Evolutionary conservation across 2,888 invertebrate species (phyloP).

Genomic region (Pseudanteris insignis): DNA sequence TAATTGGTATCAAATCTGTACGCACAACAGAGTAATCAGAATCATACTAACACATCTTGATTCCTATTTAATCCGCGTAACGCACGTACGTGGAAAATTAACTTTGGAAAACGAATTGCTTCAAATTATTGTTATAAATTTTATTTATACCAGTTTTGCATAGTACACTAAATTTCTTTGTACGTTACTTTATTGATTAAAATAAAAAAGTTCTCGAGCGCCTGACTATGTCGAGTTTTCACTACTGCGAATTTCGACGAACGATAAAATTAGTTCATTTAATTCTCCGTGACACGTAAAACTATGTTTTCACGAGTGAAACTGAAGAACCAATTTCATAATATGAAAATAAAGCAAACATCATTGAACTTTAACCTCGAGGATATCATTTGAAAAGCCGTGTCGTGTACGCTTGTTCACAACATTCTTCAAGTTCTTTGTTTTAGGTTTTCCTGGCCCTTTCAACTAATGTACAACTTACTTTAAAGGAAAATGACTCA

Average conservation of each 20-base stretch:
- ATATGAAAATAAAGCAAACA: not conserved
- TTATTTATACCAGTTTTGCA: no score
- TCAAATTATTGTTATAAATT: no score
- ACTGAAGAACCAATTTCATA: conserved; percentile 17
- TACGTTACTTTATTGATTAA: conserved; percentile 9
- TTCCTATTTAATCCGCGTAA: not conserved
- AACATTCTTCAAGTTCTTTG: conserved; percentile 4
- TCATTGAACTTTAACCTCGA: conserved; percentile 10
- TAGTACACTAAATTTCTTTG: no score
- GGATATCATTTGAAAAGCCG: conserved; percentile 1
- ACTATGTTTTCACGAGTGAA: conserved; percentile 10
- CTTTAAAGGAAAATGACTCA: no score
- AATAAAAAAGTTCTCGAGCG: conserved; percentile 10
- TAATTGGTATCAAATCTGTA: conserved; percentile 37
- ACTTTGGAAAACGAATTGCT: no score
- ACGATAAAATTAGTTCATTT: conserved; percentile 22
- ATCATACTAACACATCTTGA: conserved; percentile 7
- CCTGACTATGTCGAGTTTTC: conserved; percentile 8
- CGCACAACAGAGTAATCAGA: conserved; percentile 24
- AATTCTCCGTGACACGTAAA: conserved; percentile 6
- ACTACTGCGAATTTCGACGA: conserved; percentile 22
- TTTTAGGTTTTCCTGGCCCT: no score
- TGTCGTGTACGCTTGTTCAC: conserved; percentile 1
- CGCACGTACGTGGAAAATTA: not conserved
- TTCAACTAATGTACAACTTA: no score